phyloP scores from a whole-genome alignment of 2,113 vertebrate species.

The Junco hyemalis region DNA sequence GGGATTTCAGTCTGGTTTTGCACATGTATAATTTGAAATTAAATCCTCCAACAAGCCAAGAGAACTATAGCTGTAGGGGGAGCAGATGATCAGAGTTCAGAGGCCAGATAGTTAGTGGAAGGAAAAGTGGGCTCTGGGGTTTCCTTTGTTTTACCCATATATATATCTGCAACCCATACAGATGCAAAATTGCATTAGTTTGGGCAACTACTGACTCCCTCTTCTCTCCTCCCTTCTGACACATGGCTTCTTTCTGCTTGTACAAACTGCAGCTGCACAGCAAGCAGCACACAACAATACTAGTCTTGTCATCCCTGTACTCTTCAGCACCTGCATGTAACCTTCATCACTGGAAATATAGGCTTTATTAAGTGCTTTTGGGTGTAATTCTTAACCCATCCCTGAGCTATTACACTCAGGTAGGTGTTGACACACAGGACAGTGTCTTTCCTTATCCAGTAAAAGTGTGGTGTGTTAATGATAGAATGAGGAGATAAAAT shows the following conservation, averaged over 20 bases:
- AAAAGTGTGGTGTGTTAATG: neutral
- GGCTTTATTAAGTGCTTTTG: neutral
- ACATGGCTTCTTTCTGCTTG: neutral
- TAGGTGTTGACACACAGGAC: neutral
- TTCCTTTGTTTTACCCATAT: constrained; percentile 21
- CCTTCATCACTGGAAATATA: neutral
- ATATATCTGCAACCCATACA: neutral
- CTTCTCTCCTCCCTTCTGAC: neutral
- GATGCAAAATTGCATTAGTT: constrained; percentile 2
- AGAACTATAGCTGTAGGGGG: constrained; percentile 23
- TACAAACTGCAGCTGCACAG: neutral
- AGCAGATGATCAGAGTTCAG: constrained; percentile 35
- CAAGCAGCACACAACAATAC: neutral
- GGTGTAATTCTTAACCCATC: neutral
- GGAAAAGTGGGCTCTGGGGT: neutral
- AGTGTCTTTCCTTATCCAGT: neutral
- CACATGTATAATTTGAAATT: constrained; percentile 35
- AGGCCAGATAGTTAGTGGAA: constrained; percentile 6
- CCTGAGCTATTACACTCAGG: neutral
- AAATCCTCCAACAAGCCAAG: neutral
- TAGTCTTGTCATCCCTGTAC: neutral
- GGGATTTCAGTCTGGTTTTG: constrained; percentile 15
- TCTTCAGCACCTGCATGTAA: neutral
- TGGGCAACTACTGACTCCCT: neutral
- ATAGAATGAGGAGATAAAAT: neutral